Conservation (phyloP, 2,888 invertebrate species). For the Tillus elongatus region DNA sequence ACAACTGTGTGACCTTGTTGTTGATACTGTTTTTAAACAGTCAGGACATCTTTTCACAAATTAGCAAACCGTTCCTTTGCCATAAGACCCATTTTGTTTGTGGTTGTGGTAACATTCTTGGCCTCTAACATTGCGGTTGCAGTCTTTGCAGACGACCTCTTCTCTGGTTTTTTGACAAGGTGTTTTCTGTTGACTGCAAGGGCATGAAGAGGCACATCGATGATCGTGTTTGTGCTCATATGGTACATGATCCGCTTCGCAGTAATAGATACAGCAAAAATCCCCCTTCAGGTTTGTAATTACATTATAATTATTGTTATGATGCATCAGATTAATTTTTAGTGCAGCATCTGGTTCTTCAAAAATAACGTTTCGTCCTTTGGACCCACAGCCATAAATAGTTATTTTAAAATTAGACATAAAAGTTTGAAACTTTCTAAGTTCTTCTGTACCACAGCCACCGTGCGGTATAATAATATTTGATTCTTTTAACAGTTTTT, state of each 20-base stretch:
- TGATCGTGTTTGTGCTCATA: constrained; percentile 5
- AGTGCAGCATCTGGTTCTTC: constrained; percentile 5
- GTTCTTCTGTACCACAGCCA: no score
- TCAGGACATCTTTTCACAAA: not conserved
- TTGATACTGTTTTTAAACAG: not conserved
- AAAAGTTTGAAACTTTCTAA: no score
- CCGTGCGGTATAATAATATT: no score
- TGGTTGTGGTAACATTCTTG: not conserved
- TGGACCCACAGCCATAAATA: constrained; percentile 11
- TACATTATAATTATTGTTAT: constrained; percentile 15
- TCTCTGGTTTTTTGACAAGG: no score
- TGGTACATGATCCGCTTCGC: constrained; percentile 13
- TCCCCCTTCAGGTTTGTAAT: constrained; percentile 16
- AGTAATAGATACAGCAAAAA: constrained; percentile 16
- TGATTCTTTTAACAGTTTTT: no score
- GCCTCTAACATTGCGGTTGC: not conserved
- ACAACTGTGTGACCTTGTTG: not conserved
- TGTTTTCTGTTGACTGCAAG: constrained; percentile 9
- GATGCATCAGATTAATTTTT: constrained; percentile 12
- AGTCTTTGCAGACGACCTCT: constrained; percentile 9
- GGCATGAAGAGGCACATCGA: constrained; percentile 11
- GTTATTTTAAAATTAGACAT: no score
- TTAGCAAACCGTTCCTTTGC: not conserved
- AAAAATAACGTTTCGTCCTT: constrained; percentile 12
- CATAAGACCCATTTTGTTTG: not conserved